Evolutionary conservation across 2,888 invertebrate species (phyloP), one percentile per base, ranked within the genome.

Genomic region (Willowsia nigromaculata): DNA sequence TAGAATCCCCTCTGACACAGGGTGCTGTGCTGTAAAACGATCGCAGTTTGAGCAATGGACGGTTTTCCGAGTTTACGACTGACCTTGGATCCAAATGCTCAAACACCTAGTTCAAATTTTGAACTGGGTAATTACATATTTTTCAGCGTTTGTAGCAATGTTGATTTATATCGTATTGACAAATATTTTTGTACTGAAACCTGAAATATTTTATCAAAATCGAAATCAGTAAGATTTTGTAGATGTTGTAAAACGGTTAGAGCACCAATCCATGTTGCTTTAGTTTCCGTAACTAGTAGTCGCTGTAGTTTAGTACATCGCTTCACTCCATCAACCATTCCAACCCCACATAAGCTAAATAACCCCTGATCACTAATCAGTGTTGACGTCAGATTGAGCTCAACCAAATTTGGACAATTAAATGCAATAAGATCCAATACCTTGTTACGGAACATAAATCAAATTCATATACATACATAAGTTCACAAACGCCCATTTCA

Each of bases 151-250:
- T 50, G n/a, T 50, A n/a, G 18, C n/a, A 7, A 18, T 53, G 53
- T 53, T 53, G 3, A n/a, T n/a, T n/a, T n/a, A n/a, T n/a, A n/a
- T n/a, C 37, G 37, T 37, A 9, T 37, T 37, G 37, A 4, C 9
- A 37, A 37, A 4, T 4, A 6, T 37, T 37, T 37, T 37, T 37
- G 37, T 9, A 18, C 25, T 30, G 5, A 83, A 78, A 93, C 94
- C 92, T 93, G 93, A 89, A 93, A 93, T 76, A 93, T 93, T 74
- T 93, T 93, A 30, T 94, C 93, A 84, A 93, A 94, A 68, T 94
- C 94, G 71, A 94, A 93, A 27, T 94, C 93, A 7, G 91, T 90
- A 0, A 94, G 91, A 43, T 91, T 91, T 2, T 93, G 93, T 33
- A 93, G 91, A 50, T 93, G 91, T 40, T 93, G 93, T 0, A 94